Evolutionary conservation across 2,797 vertebrate genomes (phyloP), one percentile per base, ranked within the genome.

Genomic region (Enteromius radiatus): DNA sequence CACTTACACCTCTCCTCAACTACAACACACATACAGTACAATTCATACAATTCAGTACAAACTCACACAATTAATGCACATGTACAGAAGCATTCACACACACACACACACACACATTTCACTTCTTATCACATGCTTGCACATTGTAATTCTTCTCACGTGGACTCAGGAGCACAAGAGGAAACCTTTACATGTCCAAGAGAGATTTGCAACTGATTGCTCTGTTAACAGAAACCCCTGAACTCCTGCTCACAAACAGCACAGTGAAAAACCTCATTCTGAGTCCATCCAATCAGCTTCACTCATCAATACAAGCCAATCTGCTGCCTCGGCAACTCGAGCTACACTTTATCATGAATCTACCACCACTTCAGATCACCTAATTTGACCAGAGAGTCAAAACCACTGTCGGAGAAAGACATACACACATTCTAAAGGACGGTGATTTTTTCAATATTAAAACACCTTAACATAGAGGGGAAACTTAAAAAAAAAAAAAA

Each of bases 281-380:
- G 52, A 52, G 41, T 67, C 45, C 43, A 45, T 77, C 61, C 75
- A 81, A 63, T 85, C 31, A 63, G 61, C 52, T 81, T 81, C 64
- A 73, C 65, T 56, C 43, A 45, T 59, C 36, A 56, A 73, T 75
- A 80, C 45, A 49, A 75, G 45, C 78, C 71, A 76, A 79, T 52
- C 67, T 82, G 52, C 81, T 45, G 65, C 36, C 41, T 65, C 69
- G 3, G 56, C n/a, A 74, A 47, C 38, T 47, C 26, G n/a, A 19
- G 5, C 11, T 1, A 61, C n/a, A 52, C 31, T 26, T 23, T 31
- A n/a, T 11, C 12, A n/a, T n/a, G 41, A 74, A 19, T 79, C 64
- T 41, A 56, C 31, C 14, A 8, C 47, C 19, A 38, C 68, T 52
- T 33, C 28, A 49, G 38, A 77, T 64, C 45, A 33, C 43, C 65